Base-by-base conservation (phyloP, 2,888 invertebrate species). In the Acrobasis consociella region DNA sequence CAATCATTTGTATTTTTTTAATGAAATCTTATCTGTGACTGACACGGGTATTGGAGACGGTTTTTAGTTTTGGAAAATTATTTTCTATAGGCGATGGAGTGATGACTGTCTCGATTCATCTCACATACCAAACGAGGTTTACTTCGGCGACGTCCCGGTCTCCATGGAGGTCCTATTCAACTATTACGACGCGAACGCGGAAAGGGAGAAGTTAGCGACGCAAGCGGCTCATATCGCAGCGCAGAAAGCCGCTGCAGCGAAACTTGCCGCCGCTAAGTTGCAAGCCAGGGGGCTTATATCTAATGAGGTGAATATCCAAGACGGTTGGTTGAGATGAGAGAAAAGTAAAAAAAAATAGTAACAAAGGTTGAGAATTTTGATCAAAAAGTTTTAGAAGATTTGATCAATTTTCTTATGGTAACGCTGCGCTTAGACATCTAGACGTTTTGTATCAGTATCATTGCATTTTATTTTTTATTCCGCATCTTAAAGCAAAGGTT, bases 61-160 rank as follows among this genome's bases (percentile, higher is more conserved):
- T 1, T 22, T 22, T 22, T 22, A 2, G 3, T 1, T 22, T 22
- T 22, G 7, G 7, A 31, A 31, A 2, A 31, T 5, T 31, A 39
- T 42, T 56, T 16, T 49, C 5, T 16, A 0, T 73, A 93, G 93
- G 91, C 92, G 93, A 62, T 93, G 91, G 91, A 93, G 93, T 79
- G 93, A 93, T 83, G 93, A 93, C 72, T 91, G 91, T 72, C 82
- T 92, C 16, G 92, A 93, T 72, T 93, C 93, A 8, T 86, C 91
- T 5, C 91, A 93, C 84, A 93, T 93, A 64, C 93, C 93, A 39
- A 93, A 93, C 85, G 93, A 93, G 72, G 91, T 93, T 42, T 93
- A 91, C 82, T 93, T 93, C 83, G 93, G 93, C 62, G 93, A 93
- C 77, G 91, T 93, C 64, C 92, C 93, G 0, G 93, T 93, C 13